Evolutionary conservation across 2,888 invertebrate genomes (phyloP).

Genomic region (Phengaris arion): DNA sequence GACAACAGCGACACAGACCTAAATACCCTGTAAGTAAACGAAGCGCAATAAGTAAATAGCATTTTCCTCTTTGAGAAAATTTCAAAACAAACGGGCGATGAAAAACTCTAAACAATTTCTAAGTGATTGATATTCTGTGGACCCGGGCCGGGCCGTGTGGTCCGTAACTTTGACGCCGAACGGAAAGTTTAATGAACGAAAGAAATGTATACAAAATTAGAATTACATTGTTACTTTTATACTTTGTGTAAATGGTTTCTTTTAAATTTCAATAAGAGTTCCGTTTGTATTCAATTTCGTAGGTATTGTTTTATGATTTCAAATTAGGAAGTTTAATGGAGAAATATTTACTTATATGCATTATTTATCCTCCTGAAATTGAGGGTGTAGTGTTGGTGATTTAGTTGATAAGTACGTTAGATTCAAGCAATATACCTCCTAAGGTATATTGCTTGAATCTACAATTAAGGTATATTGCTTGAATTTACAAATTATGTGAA

Average conservation of each 20-base stretch:
- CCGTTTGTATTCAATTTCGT: conserved; percentile 8
- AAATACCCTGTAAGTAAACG: conserved; percentile 78
- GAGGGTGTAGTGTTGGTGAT: neutral
- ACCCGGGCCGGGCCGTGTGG: conserved; percentile 24
- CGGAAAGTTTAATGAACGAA: conserved; percentile 29
- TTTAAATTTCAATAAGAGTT: conserved; percentile 8
- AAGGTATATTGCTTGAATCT: too few species aligned
- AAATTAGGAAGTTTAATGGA: neutral
- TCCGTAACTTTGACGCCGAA: conserved; percentile 6
- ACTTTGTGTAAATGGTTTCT: conserved; percentile 20
- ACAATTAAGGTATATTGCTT: too few species aligned
- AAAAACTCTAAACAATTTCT: conserved; percentile 63
- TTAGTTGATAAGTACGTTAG: neutral
- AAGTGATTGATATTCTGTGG: conserved; percentile 50
- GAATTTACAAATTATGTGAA: too few species aligned
- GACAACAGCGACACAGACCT: conserved; percentile 62
- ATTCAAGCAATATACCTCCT: too few species aligned
- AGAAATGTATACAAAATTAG: conserved; percentile 29
- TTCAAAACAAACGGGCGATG: conserved; percentile 65
- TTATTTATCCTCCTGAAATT: neutral
- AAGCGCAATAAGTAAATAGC: conserved; percentile 75
- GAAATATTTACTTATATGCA: neutral
- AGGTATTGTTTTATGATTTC: conserved; percentile 6
- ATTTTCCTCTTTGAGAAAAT: conserved; percentile 64
- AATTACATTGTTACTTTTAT: conserved; percentile 27